phyloP scores from a whole-genome alignment of 2,113 vertebrate genomes.

The Fulica atra region DNA sequence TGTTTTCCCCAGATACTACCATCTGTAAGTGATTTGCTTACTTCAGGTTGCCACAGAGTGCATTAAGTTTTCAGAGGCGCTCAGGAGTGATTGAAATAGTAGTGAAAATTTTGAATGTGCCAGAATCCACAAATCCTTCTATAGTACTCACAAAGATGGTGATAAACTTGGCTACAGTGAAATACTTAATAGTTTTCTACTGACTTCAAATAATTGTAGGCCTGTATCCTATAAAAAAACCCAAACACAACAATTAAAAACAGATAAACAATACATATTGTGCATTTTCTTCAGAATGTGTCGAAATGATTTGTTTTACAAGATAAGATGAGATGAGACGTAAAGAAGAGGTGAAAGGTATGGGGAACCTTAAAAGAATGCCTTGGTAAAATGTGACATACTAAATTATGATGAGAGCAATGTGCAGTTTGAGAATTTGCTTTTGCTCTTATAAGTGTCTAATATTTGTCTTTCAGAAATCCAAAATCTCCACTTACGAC shows the following conservation, averaged over 20 bases:
- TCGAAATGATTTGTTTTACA: not conserved
- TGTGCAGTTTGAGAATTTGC: not conserved
- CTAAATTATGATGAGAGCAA: not conserved
- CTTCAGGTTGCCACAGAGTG: not conserved
- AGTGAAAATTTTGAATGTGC: not conserved
- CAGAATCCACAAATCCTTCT: not conserved
- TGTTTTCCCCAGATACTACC: not conserved
- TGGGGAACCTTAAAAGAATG: not conserved
- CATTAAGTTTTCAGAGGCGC: not conserved
- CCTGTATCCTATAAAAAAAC: not conserved
- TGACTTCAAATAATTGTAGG: not conserved
- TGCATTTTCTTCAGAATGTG: not conserved
- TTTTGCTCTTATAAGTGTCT: not conserved
- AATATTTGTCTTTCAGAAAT: constrained; percentile 85
- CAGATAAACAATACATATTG: not conserved
- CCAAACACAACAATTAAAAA: not conserved
- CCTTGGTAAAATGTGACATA: not conserved
- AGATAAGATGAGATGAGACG: not conserved
- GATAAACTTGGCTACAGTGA: not conserved
- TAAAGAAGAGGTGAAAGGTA: not conserved
- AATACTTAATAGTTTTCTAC: not conserved
- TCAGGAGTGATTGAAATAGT: not conserved
- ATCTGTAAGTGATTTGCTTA: not conserved
- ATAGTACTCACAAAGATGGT: not conserved
- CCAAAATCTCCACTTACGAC: constrained; percentile 98